Evolutionary conservation across 1,140 invertebrate genomes (phyloP), one percentile per base, ranked within the genome.

Genomic region (Eciton burchellii): DNA sequence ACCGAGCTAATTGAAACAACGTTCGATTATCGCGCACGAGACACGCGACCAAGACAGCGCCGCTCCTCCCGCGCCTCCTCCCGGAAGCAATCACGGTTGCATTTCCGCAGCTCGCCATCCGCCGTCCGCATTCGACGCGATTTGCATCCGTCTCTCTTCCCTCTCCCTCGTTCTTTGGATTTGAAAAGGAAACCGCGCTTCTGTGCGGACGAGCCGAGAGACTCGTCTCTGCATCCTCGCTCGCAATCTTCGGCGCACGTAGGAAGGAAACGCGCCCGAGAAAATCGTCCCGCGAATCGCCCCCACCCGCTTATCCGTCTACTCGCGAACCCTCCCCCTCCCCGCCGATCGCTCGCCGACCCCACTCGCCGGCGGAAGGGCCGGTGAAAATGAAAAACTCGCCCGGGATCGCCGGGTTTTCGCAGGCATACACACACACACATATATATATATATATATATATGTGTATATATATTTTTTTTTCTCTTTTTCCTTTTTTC

Each of bases 131-230:
- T 79, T 79, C 56, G 49, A 70, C 14, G 63, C 63, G 65, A 70
- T 79, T 79, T 79, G 49, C 47, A n/a, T 70, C 74, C 21, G 21
- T 12, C 26, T 43, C 8, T 24, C 11, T 12, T n/a, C 24, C 14
- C 8, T 9, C 52, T 6, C 12, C 5, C 57, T 26, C 57, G 4
- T 4, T 14, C 57, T 26, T 14, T 14, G 54, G 49, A 79, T 79
- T 79, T 43, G 56, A 79, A 79, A 79, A 79, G 68, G 74, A 24
- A 79, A 26, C 24, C n/a, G 63, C 74, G 49, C 56, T 68, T 11
- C 74, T 68, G 49, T 68, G 26, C 74, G 43, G 63, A n/a, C 43
- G 57, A 62, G 49, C n/a, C n/a, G n/a, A n/a, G n/a, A n/a, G n/a
- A n/a, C n/a, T n/a, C n/a, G n/a, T n/a, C n/a, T n/a, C n/a, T 62